Evolutionary conservation across 2,113 vertebrate genomes (phyloP), one percentile per base, ranked within the genome.

Genomic region (Callochromis pleurospilus): DNA sequence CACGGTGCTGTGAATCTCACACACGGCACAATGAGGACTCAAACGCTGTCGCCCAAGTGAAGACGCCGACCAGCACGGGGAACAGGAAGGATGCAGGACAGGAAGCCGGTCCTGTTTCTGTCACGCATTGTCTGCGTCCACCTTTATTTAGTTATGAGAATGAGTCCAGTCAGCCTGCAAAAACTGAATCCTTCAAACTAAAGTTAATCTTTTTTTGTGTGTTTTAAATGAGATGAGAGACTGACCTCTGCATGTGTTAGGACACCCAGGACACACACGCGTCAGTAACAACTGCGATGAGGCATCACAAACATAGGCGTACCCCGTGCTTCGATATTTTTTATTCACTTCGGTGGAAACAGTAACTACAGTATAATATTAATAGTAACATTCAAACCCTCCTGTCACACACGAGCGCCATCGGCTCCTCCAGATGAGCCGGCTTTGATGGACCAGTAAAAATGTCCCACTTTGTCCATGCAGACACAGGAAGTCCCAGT

Each of bases 401-500:
- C 24, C 47, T 11, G 53, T 75, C 90, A 88, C 89, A 93, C 62
- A 42, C 75, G 56, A 92, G 90, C 82, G 21, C 80, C 92, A 85
- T 88, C 87, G 60, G 87, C 83, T 84, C 40, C 17, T 91, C 88
- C 92, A 90, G 88, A 90, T 75, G 86, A 90, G 83, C 15, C 6
- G 3, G 21, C 73, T 84, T 62, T 87, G 83, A 86, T 81, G 84
- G 81, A 89, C 89, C 81, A 88, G 84, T 90, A 90, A 91, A 93
- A 88, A 81, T 80, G 82, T 92, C 88, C 79, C 65, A 36, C 51
- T 88, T 70, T 54, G 86, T 36, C 83, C 88, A 87, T 10, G 65
- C 91, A 90, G 91, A 92, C 91, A 68, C 91, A 90, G 91, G 92
- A 92, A 90, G 91, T 90, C 89, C 86, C 88, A 82, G 91, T 91